Percentiles rank a stretch among this genome's conserved stretches.
These are phyloP conservation scores for Arrhamphus sclerolepis DNA, from an alignment of 2,797 vertebrate genomes.

Conservation along the genomic window DNA sequence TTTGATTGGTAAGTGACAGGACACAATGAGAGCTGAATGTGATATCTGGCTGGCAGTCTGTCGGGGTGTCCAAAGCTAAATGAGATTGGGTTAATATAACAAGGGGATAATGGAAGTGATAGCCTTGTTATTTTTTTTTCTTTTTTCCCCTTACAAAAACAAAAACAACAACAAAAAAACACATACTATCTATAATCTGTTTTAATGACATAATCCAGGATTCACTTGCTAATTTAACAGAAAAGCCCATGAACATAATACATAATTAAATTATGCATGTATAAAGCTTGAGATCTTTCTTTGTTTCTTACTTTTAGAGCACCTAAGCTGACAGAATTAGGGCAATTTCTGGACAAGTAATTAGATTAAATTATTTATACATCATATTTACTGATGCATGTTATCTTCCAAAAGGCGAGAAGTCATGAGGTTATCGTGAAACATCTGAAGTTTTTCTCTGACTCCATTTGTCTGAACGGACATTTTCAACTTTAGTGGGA, in stretches of 20 bases:
- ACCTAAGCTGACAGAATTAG: too few relatives aligned
- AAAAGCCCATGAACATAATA: conserved; percentile 22
- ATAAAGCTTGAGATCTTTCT: neutral
- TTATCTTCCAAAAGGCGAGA: too few relatives aligned
- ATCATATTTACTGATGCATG: too few relatives aligned
- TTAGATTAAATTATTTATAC: too few relatives aligned
- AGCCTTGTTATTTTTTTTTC: conserved; percentile 21
- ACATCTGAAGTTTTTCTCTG: too few relatives aligned
- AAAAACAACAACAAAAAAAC: too few relatives aligned
- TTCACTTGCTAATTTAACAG: conserved; percentile 38
- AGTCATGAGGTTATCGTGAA: too few relatives aligned
- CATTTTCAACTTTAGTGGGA: too few relatives aligned
- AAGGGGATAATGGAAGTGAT: conserved; percentile 36
- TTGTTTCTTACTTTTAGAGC: too few relatives aligned
- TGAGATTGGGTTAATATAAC: conserved; percentile 59
- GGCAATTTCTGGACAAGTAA: too few relatives aligned
- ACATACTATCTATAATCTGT: conserved; percentile 38
- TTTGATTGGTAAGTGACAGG: conserved; percentile 65
- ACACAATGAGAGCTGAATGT: conserved; percentile 51
- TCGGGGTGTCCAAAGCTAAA: conserved; percentile 51
- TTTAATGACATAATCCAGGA: conserved; percentile 44
- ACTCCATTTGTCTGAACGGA: too few relatives aligned
- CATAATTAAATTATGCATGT: conserved; percentile 1
- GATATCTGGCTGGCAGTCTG: conserved; percentile 52
- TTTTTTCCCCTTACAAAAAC: conserved; percentile 8